A percentile compares a stretch with the other conserved stretches of the same genome.
phyloP scores from a whole-genome alignment of 2,797 vertebrate species.

The Helicolenus hilgendorfi region DNA sequence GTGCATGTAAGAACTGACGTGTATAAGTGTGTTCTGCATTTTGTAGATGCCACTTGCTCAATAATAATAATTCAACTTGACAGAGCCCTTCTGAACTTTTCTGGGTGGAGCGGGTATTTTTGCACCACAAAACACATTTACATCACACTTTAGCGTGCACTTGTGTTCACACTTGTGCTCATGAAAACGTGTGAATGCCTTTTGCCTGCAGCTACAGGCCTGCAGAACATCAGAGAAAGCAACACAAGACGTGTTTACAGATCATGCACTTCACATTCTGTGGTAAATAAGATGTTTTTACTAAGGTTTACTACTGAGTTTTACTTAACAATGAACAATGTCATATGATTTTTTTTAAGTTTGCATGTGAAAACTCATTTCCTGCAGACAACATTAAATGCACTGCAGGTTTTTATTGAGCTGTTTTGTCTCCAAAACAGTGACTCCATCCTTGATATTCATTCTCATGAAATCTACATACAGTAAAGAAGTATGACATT shows the following conservation, averaged over 20 bases:
- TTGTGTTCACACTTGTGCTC: not conserved
- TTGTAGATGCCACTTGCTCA: not conserved
- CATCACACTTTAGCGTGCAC: slow-evolving; percentile 4
- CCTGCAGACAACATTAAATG: slow-evolving; percentile 46
- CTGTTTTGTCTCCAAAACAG: slow-evolving; percentile 16
- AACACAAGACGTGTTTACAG: not conserved
- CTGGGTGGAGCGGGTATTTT: slow-evolving; percentile 74
- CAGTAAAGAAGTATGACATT: not conserved
- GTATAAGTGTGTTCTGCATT: not conserved
- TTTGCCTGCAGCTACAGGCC: not conserved
- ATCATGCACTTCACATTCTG: not conserved
- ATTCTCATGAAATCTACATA: not conserved
- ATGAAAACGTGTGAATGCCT: slow-evolving; percentile 4
- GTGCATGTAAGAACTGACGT: not conserved
- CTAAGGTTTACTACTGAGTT: too few relatives aligned
- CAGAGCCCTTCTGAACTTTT: not conserved
- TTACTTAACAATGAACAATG: not conserved
- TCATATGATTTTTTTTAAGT: too few relatives aligned
- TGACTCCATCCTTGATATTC: not conserved
- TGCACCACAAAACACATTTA: not conserved
- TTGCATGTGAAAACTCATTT: slow-evolving; percentile 51
- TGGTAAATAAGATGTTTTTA: not conserved
- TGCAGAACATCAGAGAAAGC: not conserved
- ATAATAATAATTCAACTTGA: not conserved
- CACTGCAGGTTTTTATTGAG: not conserved